Percentiles rank a stretch among this genome's conserved stretches.
These are phyloP conservation scores for Datnioides undecimradiatus DNA, from an alignment of 2,113 vertebrate genomes.

Conservation along the genomic window DNA sequence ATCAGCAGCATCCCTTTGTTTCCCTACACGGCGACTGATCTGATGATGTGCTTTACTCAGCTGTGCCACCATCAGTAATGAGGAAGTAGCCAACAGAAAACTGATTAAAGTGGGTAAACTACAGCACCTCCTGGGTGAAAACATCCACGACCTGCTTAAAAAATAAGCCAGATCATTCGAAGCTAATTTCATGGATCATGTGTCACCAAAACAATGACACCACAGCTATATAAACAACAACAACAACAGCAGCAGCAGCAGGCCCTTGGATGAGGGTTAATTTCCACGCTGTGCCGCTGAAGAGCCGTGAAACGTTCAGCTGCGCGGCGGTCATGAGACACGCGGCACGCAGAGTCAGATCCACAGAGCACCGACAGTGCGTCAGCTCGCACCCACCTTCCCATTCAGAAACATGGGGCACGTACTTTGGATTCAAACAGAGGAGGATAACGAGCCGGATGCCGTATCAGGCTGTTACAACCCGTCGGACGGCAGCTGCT, in stretches of 20 bases:
- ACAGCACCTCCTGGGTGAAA: background rate
- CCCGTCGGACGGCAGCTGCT: too few relatives aligned
- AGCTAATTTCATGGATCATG: too few relatives aligned
- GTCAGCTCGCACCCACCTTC: background rate
- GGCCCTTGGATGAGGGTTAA: background rate
- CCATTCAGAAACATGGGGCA: background rate
- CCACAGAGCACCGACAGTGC: background rate
- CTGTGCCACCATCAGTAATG: too few relatives aligned
- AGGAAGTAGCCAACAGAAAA: too few relatives aligned
- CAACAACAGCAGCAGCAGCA: too few relatives aligned
- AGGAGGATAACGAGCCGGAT: background rate
- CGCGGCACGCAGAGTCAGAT: background rate
- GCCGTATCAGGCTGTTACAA: too few relatives aligned
- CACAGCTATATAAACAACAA: background rate
- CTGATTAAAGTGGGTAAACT: too few relatives aligned
- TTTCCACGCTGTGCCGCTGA: background rate
- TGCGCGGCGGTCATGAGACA: conserved; percentile 25
- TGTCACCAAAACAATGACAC: background rate
- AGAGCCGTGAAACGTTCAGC: background rate
- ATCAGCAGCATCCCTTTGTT: too few relatives aligned
- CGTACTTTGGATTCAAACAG: background rate
- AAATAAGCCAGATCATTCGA: too few relatives aligned
- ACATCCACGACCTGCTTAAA: background rate
- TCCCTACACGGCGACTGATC: too few relatives aligned
- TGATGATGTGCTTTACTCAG: too few relatives aligned